Percentiles rank a stretch among this genome's conserved stretches.
Evolutionary conservation across 1,140 invertebrate species (phyloP).

Genomic region (Anastrepha ludens): DNA sequence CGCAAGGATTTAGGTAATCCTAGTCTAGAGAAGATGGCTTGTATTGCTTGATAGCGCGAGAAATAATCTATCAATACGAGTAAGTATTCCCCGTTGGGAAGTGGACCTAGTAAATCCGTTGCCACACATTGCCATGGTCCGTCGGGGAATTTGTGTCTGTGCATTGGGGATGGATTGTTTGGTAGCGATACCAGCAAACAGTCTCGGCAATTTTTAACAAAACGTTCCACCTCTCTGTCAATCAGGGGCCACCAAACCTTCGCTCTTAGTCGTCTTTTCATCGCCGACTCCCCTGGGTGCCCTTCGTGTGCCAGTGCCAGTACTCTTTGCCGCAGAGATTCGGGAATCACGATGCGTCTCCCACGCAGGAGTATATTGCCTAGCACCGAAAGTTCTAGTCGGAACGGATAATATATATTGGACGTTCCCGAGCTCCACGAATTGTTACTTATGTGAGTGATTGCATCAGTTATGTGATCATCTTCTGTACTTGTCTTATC

Average conservation of each 20-base stretch:
- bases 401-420: conserved; percentile 40
- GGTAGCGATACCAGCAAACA: no score
- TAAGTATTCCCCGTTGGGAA: conserved; percentile 48
- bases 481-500: conserved; percentile 49
- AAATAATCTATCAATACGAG: conserved; percentile 58
- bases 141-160: no score
- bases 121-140: no score
- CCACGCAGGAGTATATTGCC: conserved; percentile 53
- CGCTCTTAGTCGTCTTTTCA: conserved; percentile 76
- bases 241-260: conserved; percentile 77
- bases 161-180: no score
- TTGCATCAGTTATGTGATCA: no score
- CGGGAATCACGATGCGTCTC: conserved; percentile 65
- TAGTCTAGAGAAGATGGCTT: no score
- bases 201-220: no score
- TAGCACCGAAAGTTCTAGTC: conserved; percentile 53
- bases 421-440: no score
- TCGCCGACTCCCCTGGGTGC: conserved; percentile 76
- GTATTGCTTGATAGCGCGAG: conserved; percentile 61
- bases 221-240: conserved; percentile 74
- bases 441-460: no score
- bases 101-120: conserved; percentile 57
- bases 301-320: conserved; percentile 73
- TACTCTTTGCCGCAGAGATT: neutral
- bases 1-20: no score